Evolutionary conservation across 2,797 vertebrate genomes (phyloP), one percentile per base, ranked within the genome.

Genomic region (Coluber constrictor): DNA sequence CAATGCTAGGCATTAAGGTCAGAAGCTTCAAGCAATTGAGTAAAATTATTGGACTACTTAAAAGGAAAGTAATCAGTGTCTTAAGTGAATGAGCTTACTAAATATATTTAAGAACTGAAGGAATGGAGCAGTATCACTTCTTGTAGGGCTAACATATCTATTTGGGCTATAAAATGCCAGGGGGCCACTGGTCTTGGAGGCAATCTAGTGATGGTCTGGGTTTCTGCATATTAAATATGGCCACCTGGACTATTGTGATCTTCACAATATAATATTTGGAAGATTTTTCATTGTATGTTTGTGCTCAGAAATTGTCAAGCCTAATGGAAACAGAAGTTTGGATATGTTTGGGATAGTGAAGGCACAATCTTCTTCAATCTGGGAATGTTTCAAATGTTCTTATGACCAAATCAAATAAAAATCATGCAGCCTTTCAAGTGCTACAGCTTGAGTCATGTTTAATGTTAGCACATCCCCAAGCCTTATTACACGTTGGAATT

Each of bases 101-200:
- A 87, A 61, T 63, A 23, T 51, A 93, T 87, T 87, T 27, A 90
- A 70, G 32, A 91, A 89, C 63, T n/a, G n/a, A 93, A 93, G 79
- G 60, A 87, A 55, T 90, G 63, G 86, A 37, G 32, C 43, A 20
- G 51, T 55, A 74, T 83, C 43, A 47, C 23, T 83, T 83, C 79
- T 83, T 83, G 23, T 47, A 83, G 43, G 43, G 43, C 74, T 83
- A 83, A 43, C 20, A 1, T 83, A 83, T 83, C 37, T 83, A 83
- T 83, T 23, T 83, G 37, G 20, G 74, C 43, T 87, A 55, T 3
- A 87, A 87, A 87, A 55, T 6, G 20, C 10, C 79, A 83, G 79
- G 10, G 12, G 43, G 79, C 79, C 37, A 47, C 43, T 83, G 37
- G 20, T 83, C 74, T 25, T 83, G 43, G 20, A 83, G 74, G 74